Evolutionary conservation across 2,888 invertebrate species (phyloP), one percentile per base, ranked within the genome.

Genomic region (Drosophila percnosoma): DNA sequence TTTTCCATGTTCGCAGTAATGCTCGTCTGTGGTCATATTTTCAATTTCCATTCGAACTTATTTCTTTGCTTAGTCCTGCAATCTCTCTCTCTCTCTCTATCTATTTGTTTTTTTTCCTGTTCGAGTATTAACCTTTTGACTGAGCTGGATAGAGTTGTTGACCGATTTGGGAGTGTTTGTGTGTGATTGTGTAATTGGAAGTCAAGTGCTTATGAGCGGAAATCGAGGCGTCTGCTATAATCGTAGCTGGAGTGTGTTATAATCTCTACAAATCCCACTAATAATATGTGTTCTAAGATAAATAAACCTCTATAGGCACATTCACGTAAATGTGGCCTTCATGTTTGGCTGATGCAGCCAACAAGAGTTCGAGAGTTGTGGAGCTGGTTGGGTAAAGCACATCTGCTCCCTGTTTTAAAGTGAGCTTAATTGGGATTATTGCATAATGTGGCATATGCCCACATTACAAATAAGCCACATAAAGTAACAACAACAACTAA

Each of bases 351-450:
- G 18, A 10, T 33, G 27, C 42, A 34, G 57, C 11, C 61, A 52
- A 24, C 42, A 15, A 27, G 29, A 29, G 24, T 24, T 4, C 1
- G 21, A 40, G 13, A 6, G 13, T n/a, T 51, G 27, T 21, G 42
- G 13, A 42, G 64, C 6, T 31, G 15, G 40, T 34, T 38, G 29
- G 29, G 18, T 55, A 51, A 66, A 69, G 66, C 85, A 73, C 86
- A 87, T 75, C 83, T 87, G 86, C 49, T 75, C 38, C 58, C 51
- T 61, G 66, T 65, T 54, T 55, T 62, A 72, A 60, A 72, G 64
- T 67, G 73, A 73, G 79, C 79, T 87, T 87, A 89, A 73, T 78
- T 65, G 60, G 88, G 86, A 87, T 87, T 87, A 89, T 64, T 62
- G 58, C 48, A 45, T 73, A 53, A 64, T 74, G 71, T 63, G 63